Conservation (phyloP, 2,797 vertebrate species). For the Sebastes paucispinis region DNA sequence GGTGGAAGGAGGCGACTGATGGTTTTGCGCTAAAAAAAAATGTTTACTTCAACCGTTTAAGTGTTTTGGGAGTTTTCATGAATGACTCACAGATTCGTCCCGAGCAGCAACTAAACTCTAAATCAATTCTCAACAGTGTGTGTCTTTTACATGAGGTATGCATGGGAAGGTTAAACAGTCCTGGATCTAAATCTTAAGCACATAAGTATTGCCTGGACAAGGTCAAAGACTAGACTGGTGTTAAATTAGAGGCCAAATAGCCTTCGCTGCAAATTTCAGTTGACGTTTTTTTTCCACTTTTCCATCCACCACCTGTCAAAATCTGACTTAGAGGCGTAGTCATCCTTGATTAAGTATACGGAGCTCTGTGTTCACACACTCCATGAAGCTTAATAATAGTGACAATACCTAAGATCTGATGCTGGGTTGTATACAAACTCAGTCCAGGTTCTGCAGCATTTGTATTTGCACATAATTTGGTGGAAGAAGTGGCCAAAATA, state of each 20-base stretch:
- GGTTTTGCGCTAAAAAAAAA: slow-evolving; percentile 6
- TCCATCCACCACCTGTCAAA: slow-evolving; percentile 29
- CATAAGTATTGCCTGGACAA: not conserved
- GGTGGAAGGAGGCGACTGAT: slow-evolving; percentile 65
- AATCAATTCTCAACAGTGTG: slow-evolving; percentile 35
- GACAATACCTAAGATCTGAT: not conserved
- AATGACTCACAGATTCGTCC: slow-evolving; percentile 9
- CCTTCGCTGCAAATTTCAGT: slow-evolving; percentile 36
- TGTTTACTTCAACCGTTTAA: not conserved
- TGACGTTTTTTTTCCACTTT: slow-evolving; percentile 32
- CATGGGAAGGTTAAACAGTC: not conserved
- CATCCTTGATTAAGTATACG: not conserved
- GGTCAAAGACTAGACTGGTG: slow-evolving; percentile 9
- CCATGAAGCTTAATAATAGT: not conserved
- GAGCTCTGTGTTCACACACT: slow-evolving; percentile 6
- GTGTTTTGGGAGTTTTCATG: not conserved
- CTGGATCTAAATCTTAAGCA: not conserved
- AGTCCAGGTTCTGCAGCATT: not conserved
- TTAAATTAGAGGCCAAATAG: slow-evolving; percentile 54
- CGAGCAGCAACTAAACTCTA: slow-evolving; percentile 21
- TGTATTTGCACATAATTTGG: not conserved
- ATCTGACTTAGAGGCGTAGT: slow-evolving; percentile 2
- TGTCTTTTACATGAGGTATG: not conserved
- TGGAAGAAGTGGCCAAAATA: slow-evolving; percentile 17
- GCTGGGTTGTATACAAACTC: not conserved